A percentile compares a stretch with the other conserved stretches of the same genome.
These are phyloP conservation scores for Pinna nobilis DNA, from an alignment of 1,140 invertebrate species.

Conservation along the genomic window DNA sequence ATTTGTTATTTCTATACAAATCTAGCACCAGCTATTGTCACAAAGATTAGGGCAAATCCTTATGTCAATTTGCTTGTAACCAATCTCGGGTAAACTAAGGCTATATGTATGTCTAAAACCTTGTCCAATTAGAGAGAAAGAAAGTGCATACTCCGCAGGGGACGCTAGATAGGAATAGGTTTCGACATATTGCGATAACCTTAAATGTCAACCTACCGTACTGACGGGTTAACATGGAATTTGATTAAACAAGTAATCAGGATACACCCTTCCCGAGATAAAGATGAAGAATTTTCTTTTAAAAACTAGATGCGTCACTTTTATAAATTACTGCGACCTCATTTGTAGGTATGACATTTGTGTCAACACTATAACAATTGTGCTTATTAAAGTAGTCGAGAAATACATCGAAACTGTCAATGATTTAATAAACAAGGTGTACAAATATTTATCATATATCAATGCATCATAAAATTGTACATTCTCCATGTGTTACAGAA, in stretches of 20 bases:
- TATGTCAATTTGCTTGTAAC: conserved; percentile 17
- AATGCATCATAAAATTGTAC: not conserved
- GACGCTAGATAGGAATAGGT: not conserved
- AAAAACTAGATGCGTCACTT: conserved; percentile 24
- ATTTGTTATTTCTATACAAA: not conserved
- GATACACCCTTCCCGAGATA: conserved; percentile 20
- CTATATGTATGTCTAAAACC: not conserved
- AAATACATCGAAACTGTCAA: no score
- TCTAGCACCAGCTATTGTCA: conserved; percentile 18
- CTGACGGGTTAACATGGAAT: conserved; percentile 21
- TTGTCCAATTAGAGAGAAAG: conserved; percentile 18
- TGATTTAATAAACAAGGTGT: conserved; percentile 3
- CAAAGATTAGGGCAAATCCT: conserved; percentile 15
- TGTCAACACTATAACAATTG: conserved; percentile 19
- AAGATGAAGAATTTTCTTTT: conserved; percentile 19
- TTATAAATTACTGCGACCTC: conserved; percentile 24
- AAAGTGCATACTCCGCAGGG: conserved; percentile 10
- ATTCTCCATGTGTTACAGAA: not conserved
- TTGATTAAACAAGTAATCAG: conserved; percentile 28
- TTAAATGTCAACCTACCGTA: conserved; percentile 20
- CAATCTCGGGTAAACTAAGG: conserved; percentile 13
- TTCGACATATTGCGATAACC: conserved; percentile 20
- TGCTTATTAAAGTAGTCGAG: no score
- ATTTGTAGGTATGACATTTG: conserved; percentile 2
- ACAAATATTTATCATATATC: not conserved